Conservation (phyloP, 2,888 invertebrate species). For the Cremastinae sp. region DNA sequence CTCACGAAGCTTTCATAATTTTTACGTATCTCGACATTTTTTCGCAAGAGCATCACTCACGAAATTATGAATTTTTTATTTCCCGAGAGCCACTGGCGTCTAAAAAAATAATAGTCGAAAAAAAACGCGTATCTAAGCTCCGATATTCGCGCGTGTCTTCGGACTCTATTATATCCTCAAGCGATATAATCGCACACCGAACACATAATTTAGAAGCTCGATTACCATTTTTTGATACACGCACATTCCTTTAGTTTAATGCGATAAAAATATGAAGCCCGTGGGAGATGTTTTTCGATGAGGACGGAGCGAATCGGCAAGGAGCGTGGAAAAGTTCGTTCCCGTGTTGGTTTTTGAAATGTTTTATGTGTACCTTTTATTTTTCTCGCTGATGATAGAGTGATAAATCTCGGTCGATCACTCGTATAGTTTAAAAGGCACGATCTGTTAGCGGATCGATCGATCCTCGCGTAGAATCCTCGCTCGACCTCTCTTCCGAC, state of each 20-base stretch:
- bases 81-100: not conserved
- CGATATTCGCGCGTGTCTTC: constrained; percentile 22
- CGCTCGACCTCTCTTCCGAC: constrained; percentile 33
- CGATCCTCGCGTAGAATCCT: constrained; percentile 29
- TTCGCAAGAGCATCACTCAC: constrained; percentile 15
- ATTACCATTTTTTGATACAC: constrained; percentile 51
- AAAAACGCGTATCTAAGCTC: not conserved
- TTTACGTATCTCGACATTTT: constrained; percentile 5
- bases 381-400: constrained; percentile 9
- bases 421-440: constrained; percentile 2
- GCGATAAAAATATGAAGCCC: constrained; percentile 25
- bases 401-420: constrained; percentile 29
- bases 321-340: constrained; percentile 28
- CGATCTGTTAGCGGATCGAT: constrained; percentile 35
- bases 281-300: constrained; percentile 34
- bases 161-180: constrained; percentile 41
- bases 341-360: constrained; percentile 7
- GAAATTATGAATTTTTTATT: constrained; percentile 4
- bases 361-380: not conserved
- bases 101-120: not conserved
- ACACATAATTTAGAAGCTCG: constrained; percentile 45
- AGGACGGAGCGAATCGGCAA: too few species aligned
- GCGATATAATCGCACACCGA: constrained; percentile 46
- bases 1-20: too few species aligned
- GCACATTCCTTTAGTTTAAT: constrained; percentile 10